Evolutionary conservation across 2,888 invertebrate species (phyloP).

Genomic region (Neoscelio sp.): DNA sequence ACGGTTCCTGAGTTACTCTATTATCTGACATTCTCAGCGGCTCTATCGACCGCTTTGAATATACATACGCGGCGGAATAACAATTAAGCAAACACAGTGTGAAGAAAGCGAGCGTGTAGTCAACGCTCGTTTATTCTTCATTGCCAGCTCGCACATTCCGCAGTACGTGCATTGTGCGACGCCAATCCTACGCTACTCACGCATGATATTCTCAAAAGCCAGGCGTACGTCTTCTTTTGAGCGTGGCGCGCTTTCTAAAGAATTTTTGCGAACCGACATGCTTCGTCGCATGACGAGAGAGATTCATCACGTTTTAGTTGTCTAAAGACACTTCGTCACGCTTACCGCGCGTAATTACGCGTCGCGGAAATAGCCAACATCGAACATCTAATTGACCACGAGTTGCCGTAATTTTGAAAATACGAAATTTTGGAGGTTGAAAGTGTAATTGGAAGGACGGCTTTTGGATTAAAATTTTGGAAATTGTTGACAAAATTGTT

Average conservation of each 20-base stretch:
- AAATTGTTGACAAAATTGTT: too few species aligned
- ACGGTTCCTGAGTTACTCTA: conserved; percentile 63
- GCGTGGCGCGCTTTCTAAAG: conserved; percentile 64
- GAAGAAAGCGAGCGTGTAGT: conserved; percentile 63
- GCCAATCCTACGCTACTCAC: conserved; percentile 63
- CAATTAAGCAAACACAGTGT: conserved; percentile 67
- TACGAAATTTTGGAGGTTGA: too few species aligned
- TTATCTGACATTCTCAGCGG: conserved; percentile 60
- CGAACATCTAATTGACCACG: conserved; percentile 45
- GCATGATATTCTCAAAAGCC: conserved; percentile 62
- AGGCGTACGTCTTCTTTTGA: conserved; percentile 60
- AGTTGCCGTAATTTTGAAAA: neutral
- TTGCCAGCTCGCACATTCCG: conserved; percentile 47
- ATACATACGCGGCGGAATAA: conserved; percentile 63
- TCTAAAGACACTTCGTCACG: conserved; percentile 62
- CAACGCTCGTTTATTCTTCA: conserved; percentile 54
- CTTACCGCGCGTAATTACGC: conserved; percentile 66
- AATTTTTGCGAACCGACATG: conserved; percentile 59
- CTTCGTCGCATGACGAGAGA: conserved; percentile 40
- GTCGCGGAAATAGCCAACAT: conserved; percentile 43
- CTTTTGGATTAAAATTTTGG: too few species aligned
- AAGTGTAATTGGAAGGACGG: too few species aligned
- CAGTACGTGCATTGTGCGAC: conserved; percentile 54
- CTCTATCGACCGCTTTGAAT: conserved; percentile 49
- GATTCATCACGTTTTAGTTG: conserved; percentile 50